A percentile compares a stretch with the other conserved stretches of the same genome.
Evolutionary conservation across 2,888 invertebrate genomes (phyloP).

Genomic region (Drosophila demipolita): DNA sequence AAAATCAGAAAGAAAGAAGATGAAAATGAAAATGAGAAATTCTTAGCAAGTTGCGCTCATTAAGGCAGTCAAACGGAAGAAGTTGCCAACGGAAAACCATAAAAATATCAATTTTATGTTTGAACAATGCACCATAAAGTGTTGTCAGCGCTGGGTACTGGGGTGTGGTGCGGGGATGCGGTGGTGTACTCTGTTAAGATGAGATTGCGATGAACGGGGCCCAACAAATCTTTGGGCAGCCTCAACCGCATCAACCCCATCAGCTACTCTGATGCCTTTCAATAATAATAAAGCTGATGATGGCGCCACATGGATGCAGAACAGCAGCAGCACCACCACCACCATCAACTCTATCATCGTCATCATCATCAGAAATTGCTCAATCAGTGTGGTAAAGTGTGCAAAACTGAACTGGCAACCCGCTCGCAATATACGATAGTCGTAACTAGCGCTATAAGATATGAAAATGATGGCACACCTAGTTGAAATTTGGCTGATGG

Average conservation of each 20-base stretch:
- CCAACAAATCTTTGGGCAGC: slow-evolving; percentile 38
- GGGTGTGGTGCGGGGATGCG: background rate
- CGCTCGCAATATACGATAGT: slow-evolving; percentile 16
- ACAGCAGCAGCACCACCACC: background rate
- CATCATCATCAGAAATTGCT: slow-evolving; percentile 61
- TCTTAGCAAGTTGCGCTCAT: slow-evolving; percentile 56
- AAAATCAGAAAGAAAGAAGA: slow-evolving; percentile 7
- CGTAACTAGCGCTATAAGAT: slow-evolving; percentile 63
- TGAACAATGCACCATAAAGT: slow-evolving; percentile 66
- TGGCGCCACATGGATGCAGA: slow-evolving; percentile 46
- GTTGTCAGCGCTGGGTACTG: slow-evolving; percentile 7
- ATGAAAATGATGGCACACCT: slow-evolving; percentile 69
- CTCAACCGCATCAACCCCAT: slow-evolving; percentile 41
- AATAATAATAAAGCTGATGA: slow-evolving; percentile 64
- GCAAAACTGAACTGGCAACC: slow-evolving; percentile 47
- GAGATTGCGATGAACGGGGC: slow-evolving; percentile 42
- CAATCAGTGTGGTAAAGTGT: slow-evolving; percentile 60
- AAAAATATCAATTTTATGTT: slow-evolving; percentile 70
- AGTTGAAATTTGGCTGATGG: slow-evolving; percentile 24
- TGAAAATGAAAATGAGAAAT: slow-evolving; percentile 21
- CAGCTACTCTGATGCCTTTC: slow-evolving; percentile 52
- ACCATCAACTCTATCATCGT: slow-evolving; percentile 11
- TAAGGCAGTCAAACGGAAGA: slow-evolving; percentile 52
- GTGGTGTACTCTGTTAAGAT: slow-evolving; percentile 26
- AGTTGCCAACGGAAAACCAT: slow-evolving; percentile 44